Base-by-base conservation (phyloP, 2,888 invertebrate genomes). In the Synergus umbraculus region DNA sequence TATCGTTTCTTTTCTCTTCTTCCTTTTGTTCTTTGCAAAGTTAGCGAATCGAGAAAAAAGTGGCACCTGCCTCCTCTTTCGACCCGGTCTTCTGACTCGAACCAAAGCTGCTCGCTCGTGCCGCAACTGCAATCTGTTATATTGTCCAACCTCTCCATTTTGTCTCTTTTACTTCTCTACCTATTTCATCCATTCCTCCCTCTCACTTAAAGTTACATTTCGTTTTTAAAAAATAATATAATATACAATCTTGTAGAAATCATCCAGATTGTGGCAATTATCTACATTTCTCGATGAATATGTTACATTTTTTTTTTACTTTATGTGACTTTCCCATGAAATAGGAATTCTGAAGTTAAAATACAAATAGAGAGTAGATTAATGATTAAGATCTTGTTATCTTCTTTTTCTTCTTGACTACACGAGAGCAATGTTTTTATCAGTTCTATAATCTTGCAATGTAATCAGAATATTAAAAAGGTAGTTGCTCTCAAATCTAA, bases 121-220 rank as follows among this genome's bases (percentile, higher is more conserved):
- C 85, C 87, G 85, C 85, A 89, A 88, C 88, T 89, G 88, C 89
- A 87, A 89, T 90, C 89, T 88, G 89, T 89, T 90, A 85, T 90
- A 85, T 87, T 87, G 85, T 63, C 49, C 54, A 49, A 49, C 63
- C 60, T 76, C 64, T 76, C 46, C 69, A 41, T 18, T 58, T 80
- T 64, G 46, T 65, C 63, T 73, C 65, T 76, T 78, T 64, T 18
- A 60, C 43, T 76, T 43, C 76, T 58, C 60, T 44, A 60, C 43
- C 76, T 29, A 22, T 18, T 63, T 58, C 58, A n/a, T 76, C 22
- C 60, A 63, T 29, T 60, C 46, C 76, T 76, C 46, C 13, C 18
- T 60, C 63, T 63, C 63, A 63, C 18, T 73, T 3, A 1, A 58
- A 58, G 18, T n/a, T 7, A n/a, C 8, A 44, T 10, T 10, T 9